These are phyloP conservation scores for Isurus oxyrinchus DNA, from an alignment of 2,113 vertebrate genomes.

Conservation along the genomic window DNA sequence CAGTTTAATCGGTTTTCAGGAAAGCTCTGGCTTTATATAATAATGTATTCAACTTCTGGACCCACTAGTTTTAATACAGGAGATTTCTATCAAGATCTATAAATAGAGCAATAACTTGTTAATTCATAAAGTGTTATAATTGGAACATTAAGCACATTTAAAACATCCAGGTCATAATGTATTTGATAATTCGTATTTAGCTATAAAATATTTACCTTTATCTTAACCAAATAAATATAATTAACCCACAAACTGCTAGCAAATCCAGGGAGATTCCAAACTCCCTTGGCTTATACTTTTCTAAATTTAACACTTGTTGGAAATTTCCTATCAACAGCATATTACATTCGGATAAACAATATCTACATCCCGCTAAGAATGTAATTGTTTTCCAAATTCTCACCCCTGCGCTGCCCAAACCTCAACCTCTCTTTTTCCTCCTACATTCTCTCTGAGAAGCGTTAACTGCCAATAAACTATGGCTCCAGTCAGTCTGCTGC, in stretches of 20 bases:
- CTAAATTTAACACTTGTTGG: background rate
- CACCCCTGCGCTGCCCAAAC: background rate
- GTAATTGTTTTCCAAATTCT: background rate
- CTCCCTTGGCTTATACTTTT: background rate
- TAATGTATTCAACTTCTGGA: background rate
- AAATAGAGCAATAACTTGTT: background rate
- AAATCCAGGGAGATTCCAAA: background rate
- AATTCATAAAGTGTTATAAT: background rate
- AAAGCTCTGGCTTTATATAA: background rate
- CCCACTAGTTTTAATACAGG: background rate
- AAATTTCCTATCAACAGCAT: background rate
- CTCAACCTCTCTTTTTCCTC: background rate
- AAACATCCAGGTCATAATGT: background rate
- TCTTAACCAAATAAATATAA: background rate
- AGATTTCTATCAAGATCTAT: background rate
- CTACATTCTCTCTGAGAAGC: background rate
- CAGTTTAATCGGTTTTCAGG: background rate
- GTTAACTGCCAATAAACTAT: background rate
- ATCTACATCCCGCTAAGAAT: background rate
- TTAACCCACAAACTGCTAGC: background rate
- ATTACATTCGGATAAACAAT: background rate
- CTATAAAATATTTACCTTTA: background rate
- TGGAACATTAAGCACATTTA: background rate
- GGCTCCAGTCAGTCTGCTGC: background rate
- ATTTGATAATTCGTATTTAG: background rate